Conservation (phyloP, 2,797 vertebrate species). For the Luscinia luscinia region DNA sequence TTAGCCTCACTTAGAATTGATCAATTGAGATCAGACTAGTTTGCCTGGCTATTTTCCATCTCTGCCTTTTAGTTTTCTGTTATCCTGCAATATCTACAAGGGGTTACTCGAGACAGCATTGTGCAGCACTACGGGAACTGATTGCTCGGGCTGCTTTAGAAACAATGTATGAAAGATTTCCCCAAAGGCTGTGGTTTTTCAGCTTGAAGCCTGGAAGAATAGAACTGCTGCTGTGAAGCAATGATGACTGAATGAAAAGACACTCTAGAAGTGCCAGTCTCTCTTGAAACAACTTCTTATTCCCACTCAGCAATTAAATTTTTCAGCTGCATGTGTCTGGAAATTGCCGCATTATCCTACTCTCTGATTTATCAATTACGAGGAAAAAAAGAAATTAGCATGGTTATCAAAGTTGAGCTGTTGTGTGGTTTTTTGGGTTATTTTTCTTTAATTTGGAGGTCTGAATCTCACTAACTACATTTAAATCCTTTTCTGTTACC, state of each 20-base stretch:
- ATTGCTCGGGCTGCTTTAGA: conserved; percentile 35
- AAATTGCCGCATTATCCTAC: not conserved
- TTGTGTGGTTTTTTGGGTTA: accelerated
- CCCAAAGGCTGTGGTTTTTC: conserved; percentile 18
- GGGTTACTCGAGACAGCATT: not conserved
- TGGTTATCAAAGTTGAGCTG: not conserved
- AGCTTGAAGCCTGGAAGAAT: conserved; percentile 5
- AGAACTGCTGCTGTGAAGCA: conserved; percentile 11
- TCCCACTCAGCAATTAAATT: not conserved
- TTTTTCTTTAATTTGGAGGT: not conserved
- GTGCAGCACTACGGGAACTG: not conserved
- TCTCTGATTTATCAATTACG: not conserved
- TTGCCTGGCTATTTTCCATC: not conserved
- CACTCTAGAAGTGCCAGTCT: not conserved
- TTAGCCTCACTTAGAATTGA: not conserved
- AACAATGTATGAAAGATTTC: conserved; percentile 47
- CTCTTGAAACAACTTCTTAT: conserved; percentile 25
- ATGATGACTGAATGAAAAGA: conserved; percentile 5
- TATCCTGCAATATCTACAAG: conserved; percentile 1
- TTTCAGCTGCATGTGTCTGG: not conserved
- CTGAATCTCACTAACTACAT: not conserved
- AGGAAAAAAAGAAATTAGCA: not conserved
- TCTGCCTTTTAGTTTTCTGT: not conserved
- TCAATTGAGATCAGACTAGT: not conserved
- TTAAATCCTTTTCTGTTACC: not conserved